Evolutionary conservation across 2,888 invertebrate genomes (phyloP).

Genomic region (Clanis bilineata): DNA sequence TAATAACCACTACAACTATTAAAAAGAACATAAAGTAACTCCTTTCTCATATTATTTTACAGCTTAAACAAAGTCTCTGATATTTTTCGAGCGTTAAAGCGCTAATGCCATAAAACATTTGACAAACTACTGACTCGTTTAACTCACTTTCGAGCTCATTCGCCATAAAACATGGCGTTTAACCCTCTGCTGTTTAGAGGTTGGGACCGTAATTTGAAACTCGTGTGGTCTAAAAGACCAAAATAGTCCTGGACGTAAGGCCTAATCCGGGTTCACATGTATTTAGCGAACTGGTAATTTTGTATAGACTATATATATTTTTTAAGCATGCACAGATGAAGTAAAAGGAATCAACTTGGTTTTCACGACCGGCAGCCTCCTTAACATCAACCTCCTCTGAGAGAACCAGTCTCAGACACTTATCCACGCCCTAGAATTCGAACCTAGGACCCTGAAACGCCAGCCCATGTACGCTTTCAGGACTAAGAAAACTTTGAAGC

Average conservation of each 20-base stretch:
- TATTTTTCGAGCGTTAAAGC: slow-evolving; percentile 8
- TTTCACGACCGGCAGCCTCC: no score
- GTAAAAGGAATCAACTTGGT: no score
- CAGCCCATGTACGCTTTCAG: no score
- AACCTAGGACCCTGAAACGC: no score
- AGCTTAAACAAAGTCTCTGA: background rate
- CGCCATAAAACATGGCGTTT: slow-evolving; percentile 65
- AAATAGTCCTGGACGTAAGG: background rate
- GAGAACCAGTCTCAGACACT: no score
- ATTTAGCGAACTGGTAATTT: no score
- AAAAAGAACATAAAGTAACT: background rate
- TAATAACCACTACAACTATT: background rate
- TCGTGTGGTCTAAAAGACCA: background rate
- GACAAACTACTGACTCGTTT: slow-evolving; percentile 42
- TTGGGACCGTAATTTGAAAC: background rate
- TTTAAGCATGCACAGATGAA: no score
- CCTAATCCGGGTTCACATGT: no score
- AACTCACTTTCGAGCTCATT: slow-evolving; percentile 59
- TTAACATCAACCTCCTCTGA: no score
- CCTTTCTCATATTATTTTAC: background rate
- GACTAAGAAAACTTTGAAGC: no score
- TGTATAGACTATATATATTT: no score
- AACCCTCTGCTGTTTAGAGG: slow-evolving; percentile 36
- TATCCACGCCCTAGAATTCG: no score
- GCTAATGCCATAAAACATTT: slow-evolving; percentile 15